These are phyloP conservation scores for Montipora cactus DNA, from an alignment of 64 coral and sea anemone species.

Conservation along the genomic window DNA sequence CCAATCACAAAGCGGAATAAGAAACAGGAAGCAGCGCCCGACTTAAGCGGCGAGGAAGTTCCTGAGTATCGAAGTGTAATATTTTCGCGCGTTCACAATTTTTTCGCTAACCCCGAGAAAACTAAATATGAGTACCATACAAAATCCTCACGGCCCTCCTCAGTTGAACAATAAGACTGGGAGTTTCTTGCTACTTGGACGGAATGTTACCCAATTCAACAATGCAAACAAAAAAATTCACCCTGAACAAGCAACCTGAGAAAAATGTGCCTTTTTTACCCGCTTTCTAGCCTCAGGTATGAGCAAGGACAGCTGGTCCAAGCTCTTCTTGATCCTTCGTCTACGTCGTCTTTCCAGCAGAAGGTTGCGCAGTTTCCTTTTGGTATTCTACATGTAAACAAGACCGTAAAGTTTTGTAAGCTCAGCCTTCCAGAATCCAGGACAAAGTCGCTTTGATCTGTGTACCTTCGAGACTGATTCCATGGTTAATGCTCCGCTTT, in stretches of 20 bases:
- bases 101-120: too few relatives aligned
- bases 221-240: background rate
- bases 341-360: background rate
- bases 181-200: too few relatives aligned
- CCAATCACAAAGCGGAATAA: too few relatives aligned
- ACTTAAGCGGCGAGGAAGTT: too few relatives aligned
- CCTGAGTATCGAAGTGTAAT: too few relatives aligned
- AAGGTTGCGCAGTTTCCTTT: background rate
- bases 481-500: background rate
- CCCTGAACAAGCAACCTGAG: background rate
- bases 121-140: too few relatives aligned
- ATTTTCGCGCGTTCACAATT: too few relatives aligned
- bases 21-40: too few relatives aligned
- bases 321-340: constrained; percentile 27
- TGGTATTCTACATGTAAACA: background rate
- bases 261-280: background rate
- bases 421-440: too few relatives aligned
- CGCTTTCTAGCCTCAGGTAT: constrained; percentile 22
- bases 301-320: background rate
- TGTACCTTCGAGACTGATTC: background rate
- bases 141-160: too few relatives aligned
- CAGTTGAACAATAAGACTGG: too few relatives aligned
- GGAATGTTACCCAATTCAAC: background rate
- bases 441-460: background rate
- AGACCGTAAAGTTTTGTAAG: background rate